Conservation (phyloP, 2,113 vertebrate genomes). For the Andinoacara biseriatus region DNA sequence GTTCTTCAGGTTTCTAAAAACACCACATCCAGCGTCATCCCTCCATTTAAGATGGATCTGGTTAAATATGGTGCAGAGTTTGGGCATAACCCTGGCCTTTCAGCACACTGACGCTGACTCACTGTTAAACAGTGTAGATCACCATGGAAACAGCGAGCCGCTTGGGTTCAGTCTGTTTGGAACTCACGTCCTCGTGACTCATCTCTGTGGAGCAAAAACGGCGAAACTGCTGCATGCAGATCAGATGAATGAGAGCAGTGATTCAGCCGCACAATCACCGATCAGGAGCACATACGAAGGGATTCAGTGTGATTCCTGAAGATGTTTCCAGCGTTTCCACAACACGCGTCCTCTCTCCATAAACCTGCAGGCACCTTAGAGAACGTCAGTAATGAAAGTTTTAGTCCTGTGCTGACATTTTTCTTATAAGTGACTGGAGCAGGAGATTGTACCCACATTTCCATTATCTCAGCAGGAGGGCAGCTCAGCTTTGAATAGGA, state of each 20-base stretch:
- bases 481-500: background rate
- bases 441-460: constrained; percentile 17
- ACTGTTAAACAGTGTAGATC: constrained; percentile 36
- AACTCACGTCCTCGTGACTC: constrained; percentile 47
- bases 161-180: constrained; percentile 20
- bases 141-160: constrained; percentile 55
- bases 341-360: background rate
- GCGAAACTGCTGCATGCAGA: constrained; percentile 12
- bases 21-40: background rate
- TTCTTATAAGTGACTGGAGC: constrained; percentile 29
- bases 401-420: constrained; percentile 16
- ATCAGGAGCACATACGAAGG: background rate
- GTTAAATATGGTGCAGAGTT: background rate
- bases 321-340: background rate
- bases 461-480: constrained; percentile 45
- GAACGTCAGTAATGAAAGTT: constrained; percentile 26
- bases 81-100: constrained; percentile 17
- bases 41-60: background rate
- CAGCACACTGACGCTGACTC: constrained; percentile 38
- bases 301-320: background rate
- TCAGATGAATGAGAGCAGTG: constrained; percentile 11
- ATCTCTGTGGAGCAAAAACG: constrained; percentile 30
- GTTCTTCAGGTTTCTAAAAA: background rate
- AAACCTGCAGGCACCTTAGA: constrained; percentile 12
- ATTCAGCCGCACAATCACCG: background rate